A percentile compares a stretch with the other conserved stretches of the same genome.
These are phyloP conservation scores for Neocrepidodera transversa DNA, from an alignment of 2,888 invertebrate genomes.

Conservation along the genomic window DNA sequence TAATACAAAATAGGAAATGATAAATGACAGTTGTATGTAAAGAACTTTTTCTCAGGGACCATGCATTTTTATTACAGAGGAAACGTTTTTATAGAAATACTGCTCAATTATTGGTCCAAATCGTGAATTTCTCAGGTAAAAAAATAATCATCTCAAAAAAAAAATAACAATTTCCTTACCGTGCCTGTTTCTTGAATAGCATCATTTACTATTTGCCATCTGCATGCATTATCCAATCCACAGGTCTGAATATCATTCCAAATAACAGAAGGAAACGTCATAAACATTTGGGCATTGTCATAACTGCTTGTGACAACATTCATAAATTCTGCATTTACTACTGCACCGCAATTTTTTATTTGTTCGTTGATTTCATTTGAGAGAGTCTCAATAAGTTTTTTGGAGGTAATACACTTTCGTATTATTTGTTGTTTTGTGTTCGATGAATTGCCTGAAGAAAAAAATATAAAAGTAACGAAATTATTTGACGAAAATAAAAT, in stretches of 20 bases:
- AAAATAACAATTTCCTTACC: too few relatives aligned
- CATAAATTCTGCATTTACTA: slow-evolving; percentile 35
- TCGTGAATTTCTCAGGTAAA: too few relatives aligned
- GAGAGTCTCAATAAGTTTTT: slow-evolving; percentile 4
- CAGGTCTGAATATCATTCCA: slow-evolving; percentile 38
- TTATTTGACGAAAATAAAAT: too few relatives aligned
- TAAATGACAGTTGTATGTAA: too few relatives aligned
- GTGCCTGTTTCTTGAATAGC: slow-evolving; percentile 37
- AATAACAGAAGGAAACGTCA: slow-evolving; percentile 37
- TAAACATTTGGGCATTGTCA: slow-evolving; percentile 40
- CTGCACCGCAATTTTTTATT: slow-evolving; percentile 38
- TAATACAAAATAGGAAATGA: too few relatives aligned
- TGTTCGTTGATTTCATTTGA: slow-evolving; percentile 33
- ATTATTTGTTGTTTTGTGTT: slow-evolving; percentile 8
- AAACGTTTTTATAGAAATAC: too few relatives aligned
- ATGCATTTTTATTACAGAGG: too few relatives aligned
- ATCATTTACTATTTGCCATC: slow-evolving; percentile 33
- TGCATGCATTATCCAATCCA: slow-evolving; percentile 33
- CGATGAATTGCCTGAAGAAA: background rate
- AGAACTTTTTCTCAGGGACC: too few relatives aligned
- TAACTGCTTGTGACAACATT: slow-evolving; percentile 41
- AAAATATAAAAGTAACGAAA: too few relatives aligned
- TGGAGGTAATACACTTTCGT: slow-evolving; percentile 1
- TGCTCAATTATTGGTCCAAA: too few relatives aligned
- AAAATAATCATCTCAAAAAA: too few relatives aligned